A percentile compares a stretch with the other conserved stretches of the same genome.
phyloP scores from a whole-genome alignment of 2,113 vertebrate genomes.

The Osmerus eperlanus region DNA sequence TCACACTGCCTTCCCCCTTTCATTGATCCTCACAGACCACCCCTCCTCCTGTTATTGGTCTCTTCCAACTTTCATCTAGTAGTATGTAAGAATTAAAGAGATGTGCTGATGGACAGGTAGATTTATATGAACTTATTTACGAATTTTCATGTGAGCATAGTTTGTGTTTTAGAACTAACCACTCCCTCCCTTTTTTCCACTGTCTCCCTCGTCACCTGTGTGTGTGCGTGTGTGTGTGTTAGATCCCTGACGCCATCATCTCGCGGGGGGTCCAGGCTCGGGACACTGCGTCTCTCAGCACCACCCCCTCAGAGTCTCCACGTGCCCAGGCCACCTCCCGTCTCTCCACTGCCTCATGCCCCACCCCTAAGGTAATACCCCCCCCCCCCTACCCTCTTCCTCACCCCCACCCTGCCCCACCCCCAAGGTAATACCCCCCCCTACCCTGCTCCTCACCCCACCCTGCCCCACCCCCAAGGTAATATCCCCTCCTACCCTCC shows the following conservation, averaged over 20 bases:
- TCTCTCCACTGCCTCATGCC: slow-evolving; percentile 97
- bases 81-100: too few species aligned
- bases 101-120: too few species aligned
- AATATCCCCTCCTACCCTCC: slow-evolving; percentile 2
- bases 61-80: background rate
- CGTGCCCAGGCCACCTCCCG: slow-evolving; percentile 97
- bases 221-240: slow-evolving; percentile 42
- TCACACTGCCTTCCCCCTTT: too few species aligned
- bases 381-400: background rate
- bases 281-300: slow-evolving; percentile 97
- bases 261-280: slow-evolving; percentile 98
- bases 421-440: background rate
- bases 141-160: too few species aligned
- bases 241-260: slow-evolving; percentile 99
- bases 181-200: too few species aligned
- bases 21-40: slow-evolving; percentile 8
- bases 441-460: background rate
- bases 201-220: background rate
- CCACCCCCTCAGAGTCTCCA: slow-evolving; percentile 97
- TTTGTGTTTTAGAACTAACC: too few species aligned
- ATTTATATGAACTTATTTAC: background rate
- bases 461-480: background rate
- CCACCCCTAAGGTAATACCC: slow-evolving; percentile 95
- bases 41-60: slow-evolving; percentile 33
- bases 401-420: background rate